phyloP scores from a whole-genome alignment of 2,888 invertebrate species.

The Pyrocoelia pectoralis region DNA sequence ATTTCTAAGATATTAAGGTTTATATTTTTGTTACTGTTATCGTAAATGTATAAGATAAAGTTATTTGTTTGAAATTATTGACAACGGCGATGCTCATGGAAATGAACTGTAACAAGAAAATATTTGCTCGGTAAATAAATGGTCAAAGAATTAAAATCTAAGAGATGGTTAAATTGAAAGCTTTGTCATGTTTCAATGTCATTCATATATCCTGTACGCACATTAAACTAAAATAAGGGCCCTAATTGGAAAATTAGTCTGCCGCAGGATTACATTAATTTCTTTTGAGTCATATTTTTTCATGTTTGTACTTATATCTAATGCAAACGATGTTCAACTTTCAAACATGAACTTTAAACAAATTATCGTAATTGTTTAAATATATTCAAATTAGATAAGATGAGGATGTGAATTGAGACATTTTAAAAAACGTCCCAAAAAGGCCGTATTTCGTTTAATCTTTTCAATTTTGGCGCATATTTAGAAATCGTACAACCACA shows the following conservation, averaged over 20 bases:
- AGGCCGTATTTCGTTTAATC: no score
- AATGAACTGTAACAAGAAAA: slow-evolving; percentile 9
- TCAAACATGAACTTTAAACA: slow-evolving; percentile 8
- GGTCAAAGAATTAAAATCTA: background rate
- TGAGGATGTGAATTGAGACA: background rate
- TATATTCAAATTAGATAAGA: background rate
- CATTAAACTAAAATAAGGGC: slow-evolving; percentile 28
- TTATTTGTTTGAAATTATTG: slow-evolving; percentile 10
- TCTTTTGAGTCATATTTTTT: slow-evolving; percentile 7
- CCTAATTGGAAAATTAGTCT: slow-evolving; percentile 32
- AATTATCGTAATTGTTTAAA: background rate
- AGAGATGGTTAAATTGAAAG: background rate
- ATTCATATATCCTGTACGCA: slow-evolving; percentile 28
- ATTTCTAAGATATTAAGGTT: background rate
- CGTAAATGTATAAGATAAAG: background rate
- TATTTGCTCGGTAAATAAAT: background rate
- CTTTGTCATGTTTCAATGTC: slow-evolving; percentile 15
- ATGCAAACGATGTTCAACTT: background rate
- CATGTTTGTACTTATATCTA: background rate
- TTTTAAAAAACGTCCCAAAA: background rate
- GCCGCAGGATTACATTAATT: slow-evolving; percentile 13
- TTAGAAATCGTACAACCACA: background rate
- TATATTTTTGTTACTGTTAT: background rate
- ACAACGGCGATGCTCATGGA: background rate
- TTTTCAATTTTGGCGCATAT: no score